A percentile compares a stretch with the other conserved stretches of the same genome.
These are phyloP conservation scores for Drosophila pallidifrons DNA, from an alignment of 1,140 invertebrate genomes.

Conservation along the genomic window DNA sequence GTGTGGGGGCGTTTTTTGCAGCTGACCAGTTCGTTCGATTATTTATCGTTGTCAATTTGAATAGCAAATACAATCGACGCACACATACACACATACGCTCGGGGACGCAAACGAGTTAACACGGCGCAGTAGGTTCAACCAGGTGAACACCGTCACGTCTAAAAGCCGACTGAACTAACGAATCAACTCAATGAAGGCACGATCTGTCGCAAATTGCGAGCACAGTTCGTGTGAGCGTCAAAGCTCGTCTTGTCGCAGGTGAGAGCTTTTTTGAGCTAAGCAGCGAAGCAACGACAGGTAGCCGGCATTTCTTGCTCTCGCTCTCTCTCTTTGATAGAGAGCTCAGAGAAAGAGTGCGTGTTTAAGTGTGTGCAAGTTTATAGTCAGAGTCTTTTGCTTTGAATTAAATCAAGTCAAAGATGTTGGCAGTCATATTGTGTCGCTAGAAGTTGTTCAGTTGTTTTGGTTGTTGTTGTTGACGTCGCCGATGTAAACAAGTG, in stretches of 20 bases:
- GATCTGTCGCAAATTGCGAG: slow-evolving; percentile 27
- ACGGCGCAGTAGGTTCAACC: slow-evolving; percentile 36
- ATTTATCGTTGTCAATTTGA: slow-evolving; percentile 48
- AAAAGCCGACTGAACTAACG: slow-evolving; percentile 46
- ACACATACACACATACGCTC: slow-evolving; percentile 30
- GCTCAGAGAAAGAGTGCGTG: slow-evolving; percentile 1
- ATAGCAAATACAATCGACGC: slow-evolving; percentile 22
- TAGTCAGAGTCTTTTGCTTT: slow-evolving; percentile 58
- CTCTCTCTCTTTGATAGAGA: slow-evolving; percentile 11
- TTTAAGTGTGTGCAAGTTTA: slow-evolving; percentile 37
- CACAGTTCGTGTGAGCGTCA: slow-evolving; percentile 16
- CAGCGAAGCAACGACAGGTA: slow-evolving; percentile 44
- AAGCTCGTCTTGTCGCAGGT: slow-evolving; percentile 14
- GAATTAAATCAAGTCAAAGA: slow-evolving; percentile 71
- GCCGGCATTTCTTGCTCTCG: slow-evolving; percentile 39
- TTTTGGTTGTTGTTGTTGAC: slow-evolving; percentile 2
- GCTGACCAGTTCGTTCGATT: slow-evolving; percentile 49
- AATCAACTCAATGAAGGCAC: slow-evolving; percentile 18
- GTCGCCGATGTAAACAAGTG: slow-evolving; percentile 69
- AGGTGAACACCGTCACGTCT: slow-evolving; percentile 51
- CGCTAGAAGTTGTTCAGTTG: slow-evolving; percentile 16
- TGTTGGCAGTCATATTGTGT: slow-evolving; percentile 47
- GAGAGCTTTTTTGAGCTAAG: slow-evolving; percentile 42
- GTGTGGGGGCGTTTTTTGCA: slow-evolving; percentile 18
- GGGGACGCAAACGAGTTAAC: neutral